These are phyloP conservation scores for Neopelma chrysocephalum DNA, from an alignment of 2,797 vertebrate species.

Conservation along the genomic window DNA sequence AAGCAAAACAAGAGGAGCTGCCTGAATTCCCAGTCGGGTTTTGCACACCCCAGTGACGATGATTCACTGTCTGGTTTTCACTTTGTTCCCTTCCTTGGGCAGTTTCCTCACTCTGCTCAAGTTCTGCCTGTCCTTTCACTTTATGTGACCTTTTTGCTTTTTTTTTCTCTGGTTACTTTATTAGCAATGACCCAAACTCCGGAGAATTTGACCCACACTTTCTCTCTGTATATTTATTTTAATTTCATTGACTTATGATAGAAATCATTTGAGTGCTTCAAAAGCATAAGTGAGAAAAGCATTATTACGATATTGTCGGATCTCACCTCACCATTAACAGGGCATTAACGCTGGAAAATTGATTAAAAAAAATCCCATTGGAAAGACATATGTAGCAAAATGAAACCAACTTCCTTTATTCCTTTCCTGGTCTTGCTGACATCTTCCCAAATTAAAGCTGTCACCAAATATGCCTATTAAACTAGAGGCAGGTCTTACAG, in stretches of 20 bases:
- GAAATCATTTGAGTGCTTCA: neutral
- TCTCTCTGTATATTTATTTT: neutral
- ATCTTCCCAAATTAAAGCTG: neutral
- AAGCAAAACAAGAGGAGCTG: conserved; percentile 56
- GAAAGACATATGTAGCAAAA: neutral
- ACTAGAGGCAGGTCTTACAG: neutral
- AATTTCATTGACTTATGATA: neutral
- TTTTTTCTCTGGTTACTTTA: neutral
- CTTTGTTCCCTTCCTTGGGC: conserved; percentile 40
- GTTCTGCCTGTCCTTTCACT: neutral
- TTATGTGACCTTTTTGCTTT: neutral
- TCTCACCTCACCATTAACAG: neutral
- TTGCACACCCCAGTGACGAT: conserved; percentile 58
- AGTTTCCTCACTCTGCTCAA: neutral
- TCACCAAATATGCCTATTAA: neutral
- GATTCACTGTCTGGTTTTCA: conserved; percentile 74
- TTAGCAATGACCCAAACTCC: neutral
- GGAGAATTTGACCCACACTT: neutral
- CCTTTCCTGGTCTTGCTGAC: neutral
- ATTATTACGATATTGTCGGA: neutral
- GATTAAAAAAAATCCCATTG: neutral
- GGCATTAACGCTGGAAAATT: neutral
- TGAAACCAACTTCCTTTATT: neutral
- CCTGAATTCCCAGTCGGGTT: conserved; percentile 65
- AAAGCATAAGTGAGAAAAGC: neutral